These are phyloP conservation scores for Prinia subflava DNA, from an alignment of 2,113 vertebrate species.

Conservation along the genomic window DNA sequence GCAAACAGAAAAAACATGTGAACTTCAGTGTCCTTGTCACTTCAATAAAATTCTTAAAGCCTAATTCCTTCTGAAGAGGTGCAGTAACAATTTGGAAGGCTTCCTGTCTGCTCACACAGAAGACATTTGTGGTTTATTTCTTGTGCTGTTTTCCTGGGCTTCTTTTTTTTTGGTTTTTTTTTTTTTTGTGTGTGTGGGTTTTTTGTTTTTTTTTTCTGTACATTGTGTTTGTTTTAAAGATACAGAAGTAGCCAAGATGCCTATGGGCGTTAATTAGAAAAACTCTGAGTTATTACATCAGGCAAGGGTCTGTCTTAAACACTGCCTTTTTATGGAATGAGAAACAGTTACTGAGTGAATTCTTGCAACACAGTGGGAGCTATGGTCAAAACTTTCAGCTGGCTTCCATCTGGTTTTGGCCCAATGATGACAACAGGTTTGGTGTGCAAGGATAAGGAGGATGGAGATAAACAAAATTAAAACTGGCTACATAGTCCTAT, in stretches of 20 bases:
- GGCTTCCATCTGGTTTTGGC: background rate
- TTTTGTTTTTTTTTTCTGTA: background rate
- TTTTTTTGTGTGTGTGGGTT: background rate
- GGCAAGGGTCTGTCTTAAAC: background rate
- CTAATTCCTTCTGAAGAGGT: background rate
- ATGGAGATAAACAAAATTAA: background rate
- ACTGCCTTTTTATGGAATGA: background rate
- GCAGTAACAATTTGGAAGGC: background rate
- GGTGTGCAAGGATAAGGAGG: background rate
- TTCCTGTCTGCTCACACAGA: background rate
- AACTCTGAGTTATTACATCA: background rate
- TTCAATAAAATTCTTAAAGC: background rate
- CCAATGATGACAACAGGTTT: background rate
- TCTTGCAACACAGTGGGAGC: background rate
- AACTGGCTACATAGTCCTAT: background rate
- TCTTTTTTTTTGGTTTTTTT: no score
- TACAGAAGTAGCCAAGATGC: background rate
- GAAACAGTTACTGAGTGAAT: background rate
- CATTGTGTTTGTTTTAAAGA: background rate
- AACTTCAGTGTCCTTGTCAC: background rate
- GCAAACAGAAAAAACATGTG: accelerated
- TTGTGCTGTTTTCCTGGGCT: background rate
- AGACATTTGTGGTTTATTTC: background rate
- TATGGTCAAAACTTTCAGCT: background rate
- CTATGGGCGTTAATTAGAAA: background rate